phyloP scores from a whole-genome alignment of 2,797 vertebrate species.

The Cacajao melanocephalus region DNA sequence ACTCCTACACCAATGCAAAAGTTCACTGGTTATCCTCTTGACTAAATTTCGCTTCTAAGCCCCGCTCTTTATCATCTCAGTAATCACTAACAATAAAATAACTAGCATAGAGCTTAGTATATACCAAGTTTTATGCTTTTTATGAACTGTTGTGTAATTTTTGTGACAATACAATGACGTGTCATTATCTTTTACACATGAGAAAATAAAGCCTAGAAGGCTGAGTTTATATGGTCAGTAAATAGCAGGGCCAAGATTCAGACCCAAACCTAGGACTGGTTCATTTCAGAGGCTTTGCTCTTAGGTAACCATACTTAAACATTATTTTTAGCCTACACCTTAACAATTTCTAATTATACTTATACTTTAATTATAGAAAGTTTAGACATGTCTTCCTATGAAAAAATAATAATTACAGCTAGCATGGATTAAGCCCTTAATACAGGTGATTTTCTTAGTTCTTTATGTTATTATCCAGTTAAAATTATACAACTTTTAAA shows the following conservation, averaged over 20 bases:
- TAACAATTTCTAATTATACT: slow-evolving; percentile 18
- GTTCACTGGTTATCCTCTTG: not conserved
- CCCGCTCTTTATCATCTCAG: not conserved
- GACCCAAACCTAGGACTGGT: not conserved
- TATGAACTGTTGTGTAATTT: not conserved
- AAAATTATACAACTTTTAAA: not conserved
- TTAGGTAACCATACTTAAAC: not conserved
- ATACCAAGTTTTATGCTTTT: not conserved
- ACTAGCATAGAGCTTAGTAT: not conserved
- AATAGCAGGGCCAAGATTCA: not conserved
- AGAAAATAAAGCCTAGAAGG: not conserved
- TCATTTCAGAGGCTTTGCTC: not conserved
- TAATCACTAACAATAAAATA: not conserved
- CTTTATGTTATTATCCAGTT: not conserved
- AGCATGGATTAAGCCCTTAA: not conserved
- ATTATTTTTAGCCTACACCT: not conserved
- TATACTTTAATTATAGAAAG: slow-evolving; percentile 42
- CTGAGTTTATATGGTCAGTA: not conserved
- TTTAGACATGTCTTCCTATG: not conserved
- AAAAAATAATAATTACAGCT: slow-evolving; percentile 26
- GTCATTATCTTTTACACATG: not conserved
- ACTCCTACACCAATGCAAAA: not conserved
- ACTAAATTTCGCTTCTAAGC: not conserved
- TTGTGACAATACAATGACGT: not conserved
- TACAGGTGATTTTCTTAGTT: not conserved